These are phyloP conservation scores for Rhabdophis nuchalis DNA, from an alignment of 2,797 vertebrate species.

Conservation along the genomic window DNA sequence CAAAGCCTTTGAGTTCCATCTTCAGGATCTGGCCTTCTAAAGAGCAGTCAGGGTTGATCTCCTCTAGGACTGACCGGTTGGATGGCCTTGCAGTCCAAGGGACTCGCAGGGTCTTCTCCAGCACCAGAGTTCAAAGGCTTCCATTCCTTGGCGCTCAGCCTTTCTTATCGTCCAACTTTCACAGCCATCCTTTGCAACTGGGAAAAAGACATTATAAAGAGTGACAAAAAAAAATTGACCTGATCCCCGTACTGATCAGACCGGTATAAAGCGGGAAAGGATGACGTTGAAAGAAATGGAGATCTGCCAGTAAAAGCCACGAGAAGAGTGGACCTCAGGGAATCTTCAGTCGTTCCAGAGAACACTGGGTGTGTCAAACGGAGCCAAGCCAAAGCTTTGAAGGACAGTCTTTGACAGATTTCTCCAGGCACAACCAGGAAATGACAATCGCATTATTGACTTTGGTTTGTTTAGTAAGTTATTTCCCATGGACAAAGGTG, in stretches of 20 bases:
- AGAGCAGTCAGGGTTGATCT: too few species aligned
- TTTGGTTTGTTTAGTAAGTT: neutral
- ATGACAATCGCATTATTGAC: neutral
- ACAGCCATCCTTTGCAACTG: too few species aligned
- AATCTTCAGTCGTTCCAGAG: neutral
- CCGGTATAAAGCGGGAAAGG: neutral
- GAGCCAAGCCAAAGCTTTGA: neutral
- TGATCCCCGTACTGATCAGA: neutral
- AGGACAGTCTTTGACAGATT: neutral
- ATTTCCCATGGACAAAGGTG: neutral
- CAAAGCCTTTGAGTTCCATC: too few species aligned
- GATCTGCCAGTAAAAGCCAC: neutral
- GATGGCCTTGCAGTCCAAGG: too few species aligned
- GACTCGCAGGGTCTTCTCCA: too few species aligned
- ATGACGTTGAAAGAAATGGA: neutral
- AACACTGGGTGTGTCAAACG: neutral
- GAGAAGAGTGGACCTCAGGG: neutral
- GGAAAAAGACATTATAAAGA: neutral
- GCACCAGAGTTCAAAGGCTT: too few species aligned
- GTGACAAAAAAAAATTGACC: too few species aligned
- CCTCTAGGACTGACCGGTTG: too few species aligned
- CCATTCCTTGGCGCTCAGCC: too few species aligned
- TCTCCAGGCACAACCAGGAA: neutral
- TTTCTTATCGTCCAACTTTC: too few species aligned
- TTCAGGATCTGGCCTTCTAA: too few species aligned